Conservation (phyloP, 1,140 invertebrate genomes). For the Drosophila ironensis region DNA sequence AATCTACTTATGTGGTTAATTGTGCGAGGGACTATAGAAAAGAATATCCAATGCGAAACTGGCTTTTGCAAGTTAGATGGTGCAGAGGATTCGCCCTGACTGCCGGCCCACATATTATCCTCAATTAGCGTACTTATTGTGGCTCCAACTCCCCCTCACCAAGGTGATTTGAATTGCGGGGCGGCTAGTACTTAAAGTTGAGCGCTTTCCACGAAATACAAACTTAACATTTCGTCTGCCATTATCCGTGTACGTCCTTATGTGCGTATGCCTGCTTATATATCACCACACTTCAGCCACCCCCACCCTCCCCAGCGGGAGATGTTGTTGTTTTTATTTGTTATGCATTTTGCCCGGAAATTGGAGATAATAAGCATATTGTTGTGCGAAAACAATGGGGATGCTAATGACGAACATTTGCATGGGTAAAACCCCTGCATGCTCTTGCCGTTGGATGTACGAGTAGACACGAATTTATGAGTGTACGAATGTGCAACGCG, state of each 20-base stretch:
- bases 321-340: slow-evolving; percentile 74
- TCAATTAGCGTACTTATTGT: slow-evolving; percentile 76
- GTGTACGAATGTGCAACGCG: background rate
- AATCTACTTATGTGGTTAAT: background rate
- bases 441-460: too few species aligned
- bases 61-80: slow-evolving; percentile 11
- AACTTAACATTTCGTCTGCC: slow-evolving; percentile 69
- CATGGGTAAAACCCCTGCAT: slow-evolving; percentile 30
- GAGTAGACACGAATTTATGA: too few species aligned
- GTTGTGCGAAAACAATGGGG: slow-evolving; percentile 74
- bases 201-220: slow-evolving; percentile 65
- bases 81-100: slow-evolving; percentile 8
- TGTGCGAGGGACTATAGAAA: slow-evolving; percentile 8
- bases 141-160: slow-evolving; percentile 7
- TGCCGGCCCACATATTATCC: slow-evolving; percentile 58
- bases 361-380: slow-evolving; percentile 79
- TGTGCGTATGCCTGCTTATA: too few species aligned
- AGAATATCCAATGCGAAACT: slow-evolving; percentile 15
- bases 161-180: slow-evolving; percentile 43
- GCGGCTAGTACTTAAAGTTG: slow-evolving; percentile 70
- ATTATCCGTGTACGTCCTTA: too few species aligned
- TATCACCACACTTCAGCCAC: too few species aligned
- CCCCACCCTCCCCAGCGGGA: background rate
- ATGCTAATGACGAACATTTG: slow-evolving; percentile 74
- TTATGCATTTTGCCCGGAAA: slow-evolving; percentile 77